These are phyloP conservation scores for Triplophysa siluroides DNA, from an alignment of 2,113 vertebrate genomes.

Conservation along the genomic window DNA sequence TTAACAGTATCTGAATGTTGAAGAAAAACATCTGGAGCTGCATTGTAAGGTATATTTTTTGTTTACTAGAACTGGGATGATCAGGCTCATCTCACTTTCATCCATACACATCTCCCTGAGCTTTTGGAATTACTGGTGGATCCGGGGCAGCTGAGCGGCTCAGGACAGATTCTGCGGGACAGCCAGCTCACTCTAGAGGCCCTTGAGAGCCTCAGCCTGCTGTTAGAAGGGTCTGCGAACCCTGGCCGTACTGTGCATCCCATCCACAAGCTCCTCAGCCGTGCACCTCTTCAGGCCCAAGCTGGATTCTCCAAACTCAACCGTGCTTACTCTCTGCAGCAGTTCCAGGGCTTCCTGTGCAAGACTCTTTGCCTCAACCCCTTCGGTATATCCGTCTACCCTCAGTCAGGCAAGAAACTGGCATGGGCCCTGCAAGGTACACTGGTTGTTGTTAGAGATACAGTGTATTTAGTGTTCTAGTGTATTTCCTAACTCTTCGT, in stretches of 20 bases:
- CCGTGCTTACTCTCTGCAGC: slow-evolving; percentile 78
- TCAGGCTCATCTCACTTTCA: slow-evolving; percentile 84
- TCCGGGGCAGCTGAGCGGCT: slow-evolving; percentile 81
- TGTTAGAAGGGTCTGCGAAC: slow-evolving; percentile 83
- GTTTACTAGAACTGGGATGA: slow-evolving; percentile 90
- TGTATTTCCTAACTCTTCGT: neutral
- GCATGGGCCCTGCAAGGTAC: slow-evolving; percentile 93
- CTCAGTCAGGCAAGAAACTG: slow-evolving; percentile 87
- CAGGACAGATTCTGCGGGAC: slow-evolving; percentile 73
- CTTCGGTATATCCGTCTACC: slow-evolving; percentile 84
- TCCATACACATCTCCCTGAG: slow-evolving; percentile 82
- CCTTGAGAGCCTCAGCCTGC: slow-evolving; percentile 80
- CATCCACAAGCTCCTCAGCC: slow-evolving; percentile 82
- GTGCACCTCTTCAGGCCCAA: slow-evolving; percentile 73
- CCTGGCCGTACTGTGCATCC: slow-evolving; percentile 69
- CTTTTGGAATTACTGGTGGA: slow-evolving; percentile 88
- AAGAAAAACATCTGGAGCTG: neutral
- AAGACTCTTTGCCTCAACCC: slow-evolving; percentile 80
- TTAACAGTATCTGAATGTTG: neutral
- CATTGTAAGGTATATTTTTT: neutral
- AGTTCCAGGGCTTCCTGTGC: slow-evolving; percentile 83
- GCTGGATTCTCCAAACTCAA: slow-evolving; percentile 78
- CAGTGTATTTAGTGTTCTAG: neutral
- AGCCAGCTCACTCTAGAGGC: slow-evolving; percentile 81
- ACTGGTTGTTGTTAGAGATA: neutral